Conservation (phyloP, 2,113 vertebrate species). For the Oryzias curvinotus region DNA sequence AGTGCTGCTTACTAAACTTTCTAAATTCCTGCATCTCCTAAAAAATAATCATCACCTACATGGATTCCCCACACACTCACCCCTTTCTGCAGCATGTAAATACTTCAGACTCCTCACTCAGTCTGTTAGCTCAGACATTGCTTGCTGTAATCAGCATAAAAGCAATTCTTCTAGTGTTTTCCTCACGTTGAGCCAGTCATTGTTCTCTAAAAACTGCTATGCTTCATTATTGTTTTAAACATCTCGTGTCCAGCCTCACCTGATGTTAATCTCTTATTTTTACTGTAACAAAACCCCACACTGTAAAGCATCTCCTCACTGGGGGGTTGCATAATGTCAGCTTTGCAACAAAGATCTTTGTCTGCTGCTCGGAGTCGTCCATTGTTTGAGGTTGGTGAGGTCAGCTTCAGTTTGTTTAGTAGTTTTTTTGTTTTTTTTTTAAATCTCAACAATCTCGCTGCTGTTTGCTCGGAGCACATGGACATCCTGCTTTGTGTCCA, state of each 20-base stretch:
- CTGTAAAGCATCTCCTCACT: conserved; percentile 12
- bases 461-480: conserved; percentile 26
- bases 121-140: conserved; percentile 5
- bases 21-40: too few relatives aligned
- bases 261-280: not conserved
- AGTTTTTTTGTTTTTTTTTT: not conserved
- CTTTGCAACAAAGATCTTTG: conserved; percentile 61
- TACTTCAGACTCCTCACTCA: conserved; percentile 5
- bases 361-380: conserved; percentile 43
- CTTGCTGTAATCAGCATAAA: conserved; percentile 20
- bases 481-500: conserved; percentile 19
- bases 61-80: conserved; percentile 15
- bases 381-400: conserved; percentile 65
- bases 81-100: not conserved
- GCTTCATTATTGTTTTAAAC: not conserved
- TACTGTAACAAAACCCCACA: conserved; percentile 7
- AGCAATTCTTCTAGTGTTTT: too few relatives aligned
- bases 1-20: not conserved
- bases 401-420: conserved; percentile 53
- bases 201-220: too few relatives aligned
- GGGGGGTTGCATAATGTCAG: conserved; percentile 39
- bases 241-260: conserved; percentile 4
- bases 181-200: too few relatives aligned
- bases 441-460: conserved; percentile 10
- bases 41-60: not conserved